A percentile compares a stretch with the other conserved stretches of the same genome.
phyloP scores from a whole-genome alignment of 2,797 vertebrate species.

The Pseudochirops corinnae region DNA sequence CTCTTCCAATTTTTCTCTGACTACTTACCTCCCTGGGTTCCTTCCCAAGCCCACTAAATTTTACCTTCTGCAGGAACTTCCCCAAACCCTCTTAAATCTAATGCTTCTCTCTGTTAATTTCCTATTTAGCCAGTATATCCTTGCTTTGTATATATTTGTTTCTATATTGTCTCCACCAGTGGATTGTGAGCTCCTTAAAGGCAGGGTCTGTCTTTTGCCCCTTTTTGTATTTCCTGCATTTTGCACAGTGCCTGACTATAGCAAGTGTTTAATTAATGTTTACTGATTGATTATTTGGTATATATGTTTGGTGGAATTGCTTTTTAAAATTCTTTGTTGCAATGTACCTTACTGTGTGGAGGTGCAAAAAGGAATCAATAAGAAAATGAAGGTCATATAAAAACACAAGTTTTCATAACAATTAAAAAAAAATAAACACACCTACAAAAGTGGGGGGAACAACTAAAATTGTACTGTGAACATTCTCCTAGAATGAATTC shows the following conservation, averaged over 20 bases:
- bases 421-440: background rate
- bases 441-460: background rate
- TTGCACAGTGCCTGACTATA: too few relatives aligned
- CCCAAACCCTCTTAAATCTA: too few relatives aligned
- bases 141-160: too few relatives aligned
- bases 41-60: too few relatives aligned
- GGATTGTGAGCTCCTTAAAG: too few relatives aligned
- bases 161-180: too few relatives aligned
- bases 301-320: background rate
- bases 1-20: background rate
- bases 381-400: background rate
- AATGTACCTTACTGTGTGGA: background rate
- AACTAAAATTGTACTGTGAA: background rate
- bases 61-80: too few relatives aligned
- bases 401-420: background rate
- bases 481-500: background rate
- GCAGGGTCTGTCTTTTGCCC: too few relatives aligned
- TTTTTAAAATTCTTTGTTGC: background rate
- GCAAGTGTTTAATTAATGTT: too few relatives aligned
- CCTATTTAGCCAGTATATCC: too few relatives aligned
- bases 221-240: too few relatives aligned
- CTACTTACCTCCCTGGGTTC: background rate
- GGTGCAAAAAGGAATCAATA: background rate
- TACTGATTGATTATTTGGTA: background rate
- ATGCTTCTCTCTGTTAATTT: too few relatives aligned